Percentiles rank a stretch among this genome's conserved stretches.
Conservation (phyloP, 2,888 invertebrate species). For the Tenodera sinensis region DNA sequence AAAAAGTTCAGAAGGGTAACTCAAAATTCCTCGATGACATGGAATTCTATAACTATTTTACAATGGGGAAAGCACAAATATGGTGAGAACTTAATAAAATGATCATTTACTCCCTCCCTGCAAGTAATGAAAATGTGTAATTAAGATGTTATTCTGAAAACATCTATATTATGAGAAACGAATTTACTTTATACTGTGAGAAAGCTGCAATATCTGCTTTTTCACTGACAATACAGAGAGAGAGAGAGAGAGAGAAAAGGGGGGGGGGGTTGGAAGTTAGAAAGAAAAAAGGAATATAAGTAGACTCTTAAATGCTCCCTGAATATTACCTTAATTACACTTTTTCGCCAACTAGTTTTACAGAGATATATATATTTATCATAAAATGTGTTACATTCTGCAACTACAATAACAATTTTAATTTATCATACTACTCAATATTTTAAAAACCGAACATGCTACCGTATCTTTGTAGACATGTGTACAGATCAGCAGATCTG, state of each 20-base stretch:
- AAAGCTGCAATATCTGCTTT: no score
- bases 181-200: no score
- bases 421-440: neutral
- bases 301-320: neutral
- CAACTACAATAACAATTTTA: neutral
- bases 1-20: neutral
- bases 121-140: neutral
- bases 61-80: neutral
- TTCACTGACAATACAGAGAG: no score
- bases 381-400: neutral
- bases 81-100: neutral
- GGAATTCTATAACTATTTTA: neutral
- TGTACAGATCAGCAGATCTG: neutral
- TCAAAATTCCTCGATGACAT: neutral
- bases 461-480: neutral
- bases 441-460: neutral
- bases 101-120: neutral
- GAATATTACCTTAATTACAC: neutral
- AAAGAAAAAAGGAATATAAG: neutral
- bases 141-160: neutral
- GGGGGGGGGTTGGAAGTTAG: no score
- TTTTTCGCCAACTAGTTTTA: neutral
- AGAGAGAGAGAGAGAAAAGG: no score
- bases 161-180: neutral
- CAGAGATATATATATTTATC: neutral